These are phyloP conservation scores for Callorhinus ursinus DNA, from an alignment of 2,113 vertebrate species.

Conservation along the genomic window DNA sequence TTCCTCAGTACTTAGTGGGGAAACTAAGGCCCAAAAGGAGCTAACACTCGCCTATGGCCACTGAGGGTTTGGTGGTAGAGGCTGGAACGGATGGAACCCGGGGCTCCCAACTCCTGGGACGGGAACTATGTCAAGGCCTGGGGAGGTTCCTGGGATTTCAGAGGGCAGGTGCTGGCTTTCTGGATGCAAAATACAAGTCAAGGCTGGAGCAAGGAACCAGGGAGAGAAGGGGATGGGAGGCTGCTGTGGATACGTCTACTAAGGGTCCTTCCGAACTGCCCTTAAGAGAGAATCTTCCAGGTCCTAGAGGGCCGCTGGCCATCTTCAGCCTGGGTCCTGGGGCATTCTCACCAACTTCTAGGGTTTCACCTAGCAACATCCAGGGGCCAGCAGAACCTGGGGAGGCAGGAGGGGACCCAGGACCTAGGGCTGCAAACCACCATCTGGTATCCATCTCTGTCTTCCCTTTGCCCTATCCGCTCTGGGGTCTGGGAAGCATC, in stretches of 20 bases:
- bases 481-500: background rate
- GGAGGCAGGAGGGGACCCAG: background rate
- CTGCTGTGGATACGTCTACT: background rate
- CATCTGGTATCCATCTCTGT: background rate
- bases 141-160: background rate
- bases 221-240: background rate
- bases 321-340: background rate
- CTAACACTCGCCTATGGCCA: background rate
- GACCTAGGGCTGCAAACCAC: background rate
- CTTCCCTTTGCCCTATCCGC: background rate
- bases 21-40: slow-evolving; percentile 25
- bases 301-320: background rate
- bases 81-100: background rate
- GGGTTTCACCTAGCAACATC: background rate
- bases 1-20: background rate
- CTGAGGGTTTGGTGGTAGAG: background rate
- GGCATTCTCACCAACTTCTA: background rate
- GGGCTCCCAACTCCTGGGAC: background rate
- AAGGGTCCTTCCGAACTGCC: background rate
- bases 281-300: background rate
- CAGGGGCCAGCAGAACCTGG: background rate
- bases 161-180: background rate
- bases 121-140: background rate
- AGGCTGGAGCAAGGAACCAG: background rate
- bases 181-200: background rate